Evolutionary conservation across 30 jellyfish, hydroid and myxozoan genomes (phyloP), one percentile per base, ranked within the genome.

Genomic region (Sanderia malayensis): DNA sequence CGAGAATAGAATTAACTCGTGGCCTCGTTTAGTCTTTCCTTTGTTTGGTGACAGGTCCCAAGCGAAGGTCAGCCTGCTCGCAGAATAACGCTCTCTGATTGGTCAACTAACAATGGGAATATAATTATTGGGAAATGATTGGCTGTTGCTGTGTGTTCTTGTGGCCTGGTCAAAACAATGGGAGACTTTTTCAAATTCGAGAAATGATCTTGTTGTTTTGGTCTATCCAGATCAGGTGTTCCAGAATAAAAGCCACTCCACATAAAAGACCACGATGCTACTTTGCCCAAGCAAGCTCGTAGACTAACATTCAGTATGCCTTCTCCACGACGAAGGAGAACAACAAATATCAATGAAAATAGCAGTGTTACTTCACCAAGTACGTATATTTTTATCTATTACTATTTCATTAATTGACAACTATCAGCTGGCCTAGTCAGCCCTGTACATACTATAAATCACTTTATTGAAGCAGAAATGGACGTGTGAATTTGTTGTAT

Each of bases 181-280:
- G n/a, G 73, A 55, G 82, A 78, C 75, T 78, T 76, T 37, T 78
- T 78, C 89, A 78, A 78, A 78, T 78, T 78, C 66, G 70, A 78
- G 89, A 78, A 78, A 78, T 78, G 89, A 78, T 78, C 89, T 78
- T 78, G 89, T 78, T 78, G 89, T 71, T 78, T 75, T 77, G 82
- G 72, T 49, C 46, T 78, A 75, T 65, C n/a, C 53, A 71, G 47
- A 78, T 78, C 89, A 78, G 89, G 89, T 78, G 89, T 78, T 78
- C 70, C n/a, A 44, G 69, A 41, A 78, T 78, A 66, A 78, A 78
- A 71, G 61, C 47, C 70, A 72, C 64, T 76, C 33, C 29, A 64
- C 70, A 64, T n/a, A n/a, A n/a, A 30, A 78, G n/a, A 60, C 89
- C 89, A 78, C 89, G 89, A 78, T 78, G 89, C 61, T 61, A 66